A percentile compares a stretch with the other conserved stretches of the same genome.
phyloP scores from a whole-genome alignment of 2,888 invertebrate species.

The Macrosiphum euphorbiae region DNA sequence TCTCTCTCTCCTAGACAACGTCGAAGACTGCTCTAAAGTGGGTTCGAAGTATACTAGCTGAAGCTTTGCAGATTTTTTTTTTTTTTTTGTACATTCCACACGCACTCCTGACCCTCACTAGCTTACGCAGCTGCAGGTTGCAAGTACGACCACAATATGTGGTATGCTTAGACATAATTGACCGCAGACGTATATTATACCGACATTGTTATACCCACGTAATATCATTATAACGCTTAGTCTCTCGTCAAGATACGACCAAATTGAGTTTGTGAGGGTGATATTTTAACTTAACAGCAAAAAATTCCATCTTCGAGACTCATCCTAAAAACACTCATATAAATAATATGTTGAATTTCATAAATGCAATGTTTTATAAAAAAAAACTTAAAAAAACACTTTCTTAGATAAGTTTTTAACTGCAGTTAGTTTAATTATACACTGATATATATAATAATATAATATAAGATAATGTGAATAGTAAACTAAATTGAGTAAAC shows the following conservation, averaged over 20 bases:
- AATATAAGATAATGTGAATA: not conserved
- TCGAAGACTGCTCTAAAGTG: not conserved
- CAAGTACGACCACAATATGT: not conserved
- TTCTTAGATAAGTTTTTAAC: not conserved
- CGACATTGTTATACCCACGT: not conserved
- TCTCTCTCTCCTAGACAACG: not conserved
- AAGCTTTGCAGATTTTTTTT: not conserved
- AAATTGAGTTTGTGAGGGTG: not conserved
- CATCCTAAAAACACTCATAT: not conserved
- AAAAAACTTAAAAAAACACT: too few relatives aligned
- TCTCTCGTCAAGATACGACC: not conserved
- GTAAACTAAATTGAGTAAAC: not conserved
- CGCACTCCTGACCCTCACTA: not conserved
- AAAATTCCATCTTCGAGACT: not conserved
- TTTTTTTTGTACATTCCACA: not conserved
- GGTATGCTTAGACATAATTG: not conserved
- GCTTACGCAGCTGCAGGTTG: not conserved
- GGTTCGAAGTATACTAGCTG: not conserved
- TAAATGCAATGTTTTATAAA: not conserved
- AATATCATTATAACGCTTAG: not conserved
- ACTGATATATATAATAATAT: not conserved
- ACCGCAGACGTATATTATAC: not conserved
- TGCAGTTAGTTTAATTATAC: not conserved
- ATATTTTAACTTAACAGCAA: not conserved
- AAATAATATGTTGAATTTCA: too few relatives aligned